phyloP scores from a whole-genome alignment of 2,113 vertebrate species.

The Egretta garzetta region DNA sequence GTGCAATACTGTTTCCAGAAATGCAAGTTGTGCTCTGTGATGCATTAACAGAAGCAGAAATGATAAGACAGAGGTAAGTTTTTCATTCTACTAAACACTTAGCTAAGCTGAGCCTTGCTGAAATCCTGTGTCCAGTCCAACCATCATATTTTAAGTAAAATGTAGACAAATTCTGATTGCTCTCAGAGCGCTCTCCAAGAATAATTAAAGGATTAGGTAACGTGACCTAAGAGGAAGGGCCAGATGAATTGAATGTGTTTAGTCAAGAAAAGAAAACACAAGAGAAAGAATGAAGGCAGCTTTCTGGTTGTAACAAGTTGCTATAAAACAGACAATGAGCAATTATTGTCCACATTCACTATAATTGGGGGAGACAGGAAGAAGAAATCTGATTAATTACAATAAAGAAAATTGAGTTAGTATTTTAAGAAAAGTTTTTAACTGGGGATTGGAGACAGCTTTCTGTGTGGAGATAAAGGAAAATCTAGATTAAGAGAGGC shows the following conservation, averaged over 20 bases:
- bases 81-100: background rate
- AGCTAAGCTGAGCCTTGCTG: background rate
- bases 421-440: background rate
- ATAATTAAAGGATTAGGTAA: background rate
- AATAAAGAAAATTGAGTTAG: background rate
- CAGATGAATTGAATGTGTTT: background rate
- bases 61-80: accelerated
- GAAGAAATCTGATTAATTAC: background rate
- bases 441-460: background rate
- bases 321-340: background rate
- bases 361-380: background rate
- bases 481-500: background rate
- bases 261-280: background rate
- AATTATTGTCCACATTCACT: background rate
- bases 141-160: background rate
- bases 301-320: background rate
- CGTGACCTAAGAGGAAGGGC: background rate
- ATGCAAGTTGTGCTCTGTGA: background rate
- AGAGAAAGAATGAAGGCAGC: background rate
- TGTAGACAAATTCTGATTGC: background rate
- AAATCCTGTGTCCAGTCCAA: background rate
- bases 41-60: background rate
- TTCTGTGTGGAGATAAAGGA: background rate
- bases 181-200: background rate
- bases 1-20: background rate